These are phyloP conservation scores for Betta splendens DNA, from an alignment of 2,797 vertebrate species.

Conservation along the genomic window DNA sequence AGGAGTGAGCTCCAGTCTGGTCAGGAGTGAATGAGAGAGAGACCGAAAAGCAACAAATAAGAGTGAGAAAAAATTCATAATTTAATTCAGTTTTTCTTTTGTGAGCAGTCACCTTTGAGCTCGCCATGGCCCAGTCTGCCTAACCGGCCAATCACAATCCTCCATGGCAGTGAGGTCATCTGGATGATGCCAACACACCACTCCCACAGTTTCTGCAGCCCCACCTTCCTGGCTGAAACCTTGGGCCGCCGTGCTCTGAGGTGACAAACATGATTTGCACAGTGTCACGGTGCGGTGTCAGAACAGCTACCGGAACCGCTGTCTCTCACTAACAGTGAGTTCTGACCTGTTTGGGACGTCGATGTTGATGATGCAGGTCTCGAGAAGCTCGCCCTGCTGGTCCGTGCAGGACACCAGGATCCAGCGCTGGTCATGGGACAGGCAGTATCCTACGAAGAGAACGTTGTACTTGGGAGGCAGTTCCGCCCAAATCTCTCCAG, in stretches of 20 bases:
- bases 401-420: slow-evolving; percentile 97
- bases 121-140: slow-evolving; percentile 95
- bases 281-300: not conserved
- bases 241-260: slow-evolving; percentile 90
- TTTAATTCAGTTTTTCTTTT: no score
- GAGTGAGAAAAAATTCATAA: no score
- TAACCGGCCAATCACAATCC: slow-evolving; percentile 95
- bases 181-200: slow-evolving; percentile 97
- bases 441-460: slow-evolving; percentile 95
- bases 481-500: slow-evolving; percentile 92
- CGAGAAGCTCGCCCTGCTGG: slow-evolving; percentile 93
- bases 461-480: slow-evolving; percentile 91
- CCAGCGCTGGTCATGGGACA: slow-evolving; percentile 98
- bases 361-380: slow-evolving; percentile 95
- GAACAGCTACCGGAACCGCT: not conserved
- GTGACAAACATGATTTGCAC: not conserved
- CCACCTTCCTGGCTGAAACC: slow-evolving; percentile 92
- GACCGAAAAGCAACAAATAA: no score
- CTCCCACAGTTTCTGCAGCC: slow-evolving; percentile 96
- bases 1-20: slow-evolving; percentile 97
- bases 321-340: not conserved
- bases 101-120: slow-evolving; percentile 94
- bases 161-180: slow-evolving; percentile 97
- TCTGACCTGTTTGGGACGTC: slow-evolving; percentile 94
- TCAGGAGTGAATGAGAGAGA: not conserved